Evolutionary conservation across 30 jellyfish, hydroid and myxozoan genomes (phyloP).

Genomic region (Sanderia malayensis): DNA sequence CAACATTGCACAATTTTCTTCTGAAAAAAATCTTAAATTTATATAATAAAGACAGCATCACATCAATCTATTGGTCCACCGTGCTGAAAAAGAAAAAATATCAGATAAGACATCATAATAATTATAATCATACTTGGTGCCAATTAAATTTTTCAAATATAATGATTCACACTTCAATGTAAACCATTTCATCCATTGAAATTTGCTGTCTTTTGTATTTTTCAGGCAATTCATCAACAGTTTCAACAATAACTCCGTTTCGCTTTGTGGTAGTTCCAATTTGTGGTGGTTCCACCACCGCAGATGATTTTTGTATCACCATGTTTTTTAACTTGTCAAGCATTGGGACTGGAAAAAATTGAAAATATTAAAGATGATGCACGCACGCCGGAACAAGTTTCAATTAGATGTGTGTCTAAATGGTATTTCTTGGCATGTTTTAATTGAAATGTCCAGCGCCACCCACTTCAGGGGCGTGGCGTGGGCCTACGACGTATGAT

Average conservation of each 20-base stretch:
- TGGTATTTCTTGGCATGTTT: too few species aligned
- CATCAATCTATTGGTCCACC: conserved; percentile 45
- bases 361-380: neutral
- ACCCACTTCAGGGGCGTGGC: too few species aligned
- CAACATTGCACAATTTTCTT: too few species aligned
- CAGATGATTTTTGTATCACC: conserved; percentile 29
- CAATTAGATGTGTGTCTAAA: too few species aligned
- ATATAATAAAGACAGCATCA: neutral
- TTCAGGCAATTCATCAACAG: conserved; percentile 60
- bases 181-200: conserved; percentile 69
- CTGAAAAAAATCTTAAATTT: neutral
- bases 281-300: conserved; percentile 1
- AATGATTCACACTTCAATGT: conserved; percentile 55
- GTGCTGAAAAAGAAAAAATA: conserved; percentile 40
- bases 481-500: too few species aligned
- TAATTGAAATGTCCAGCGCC: too few species aligned
- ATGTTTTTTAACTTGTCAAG: conserved; percentile 39
- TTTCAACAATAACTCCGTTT: conserved; percentile 47
- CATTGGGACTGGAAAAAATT: conserved; percentile 39
- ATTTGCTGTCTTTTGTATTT: conserved; percentile 49
- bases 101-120: too few species aligned
- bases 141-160: too few species aligned
- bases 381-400: neutral
- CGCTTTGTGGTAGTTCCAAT: conserved; percentile 1
- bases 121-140: too few species aligned